These are phyloP conservation scores for Willowsia nigromaculata DNA, from an alignment of 2,888 invertebrate genomes.

Conservation along the genomic window DNA sequence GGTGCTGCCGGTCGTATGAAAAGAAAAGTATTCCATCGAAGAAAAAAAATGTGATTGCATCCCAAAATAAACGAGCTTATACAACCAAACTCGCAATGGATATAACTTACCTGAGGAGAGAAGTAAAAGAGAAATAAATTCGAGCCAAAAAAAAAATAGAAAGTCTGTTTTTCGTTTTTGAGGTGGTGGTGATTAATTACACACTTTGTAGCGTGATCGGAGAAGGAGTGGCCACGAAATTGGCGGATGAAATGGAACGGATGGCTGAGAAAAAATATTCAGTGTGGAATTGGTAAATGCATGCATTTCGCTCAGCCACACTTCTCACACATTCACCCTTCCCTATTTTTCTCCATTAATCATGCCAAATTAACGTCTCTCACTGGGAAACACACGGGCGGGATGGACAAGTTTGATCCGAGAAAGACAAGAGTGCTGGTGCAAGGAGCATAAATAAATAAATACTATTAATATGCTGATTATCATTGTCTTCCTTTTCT, in stretches of 20 bases:
- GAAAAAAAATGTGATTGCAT: neutral
- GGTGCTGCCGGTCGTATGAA: neutral
- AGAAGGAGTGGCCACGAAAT: neutral
- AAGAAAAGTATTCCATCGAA: neutral
- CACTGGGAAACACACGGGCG: neutral
- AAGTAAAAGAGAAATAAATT: too few relatives aligned
- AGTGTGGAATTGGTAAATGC: neutral
- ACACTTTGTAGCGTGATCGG: conserved; percentile 7
- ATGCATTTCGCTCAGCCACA: neutral
- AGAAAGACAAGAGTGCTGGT: neutral
- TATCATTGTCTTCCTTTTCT: neutral
- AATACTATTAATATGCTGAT: neutral
- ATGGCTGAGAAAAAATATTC: neutral
- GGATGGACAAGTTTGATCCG: neutral
- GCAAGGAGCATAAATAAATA: neutral
- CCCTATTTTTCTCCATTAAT: neutral
- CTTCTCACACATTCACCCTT: neutral
- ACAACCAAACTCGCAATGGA: neutral
- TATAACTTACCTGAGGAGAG: neutral
- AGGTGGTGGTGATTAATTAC: conserved; percentile 7
- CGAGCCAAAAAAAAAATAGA: too few relatives aligned
- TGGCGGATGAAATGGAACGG: neutral
- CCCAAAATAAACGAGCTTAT: neutral
- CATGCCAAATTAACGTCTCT: conserved; percentile 7
- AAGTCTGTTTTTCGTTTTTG: too few relatives aligned